phyloP scores from a whole-genome alignment of 2,113 vertebrate genomes.

The Micronycteris hirsuta region DNA sequence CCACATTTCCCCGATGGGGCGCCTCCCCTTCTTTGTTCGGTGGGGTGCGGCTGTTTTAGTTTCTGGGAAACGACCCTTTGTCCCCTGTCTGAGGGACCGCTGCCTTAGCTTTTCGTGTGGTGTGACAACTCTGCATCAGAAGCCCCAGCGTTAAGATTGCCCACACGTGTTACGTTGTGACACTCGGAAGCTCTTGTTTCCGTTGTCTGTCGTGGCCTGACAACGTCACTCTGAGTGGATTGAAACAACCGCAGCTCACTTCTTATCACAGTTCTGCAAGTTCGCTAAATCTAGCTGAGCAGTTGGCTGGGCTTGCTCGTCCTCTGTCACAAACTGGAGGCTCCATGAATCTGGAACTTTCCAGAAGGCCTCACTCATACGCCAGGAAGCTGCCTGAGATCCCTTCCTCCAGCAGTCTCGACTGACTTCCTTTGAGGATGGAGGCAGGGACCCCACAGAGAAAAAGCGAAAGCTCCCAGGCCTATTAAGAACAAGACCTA shows the following conservation, averaged over 20 bases:
- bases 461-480: not conserved
- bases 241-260: accelerated
- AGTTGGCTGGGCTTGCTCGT: not conserved
- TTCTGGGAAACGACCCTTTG: no score
- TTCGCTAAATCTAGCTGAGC: accelerated
- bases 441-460: not conserved
- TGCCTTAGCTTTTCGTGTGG: not conserved
- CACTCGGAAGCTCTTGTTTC: not conserved
- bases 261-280: no score
- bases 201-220: accelerated
- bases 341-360: no score
- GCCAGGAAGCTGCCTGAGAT: no score
- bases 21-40: not conserved
- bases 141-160: not conserved
- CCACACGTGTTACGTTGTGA: accelerated
- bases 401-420: not conserved
- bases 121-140: not conserved
- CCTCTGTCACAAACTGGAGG: not conserved
- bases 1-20: accelerated
- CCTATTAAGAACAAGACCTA: not conserved
- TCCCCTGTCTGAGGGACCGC: not conserved
- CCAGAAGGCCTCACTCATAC: accelerated
- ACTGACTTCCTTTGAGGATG: not conserved
- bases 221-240: not conserved
- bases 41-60: accelerated